Conservation (phyloP, 2,888 invertebrate species). For the Clitarchus hookeri region DNA sequence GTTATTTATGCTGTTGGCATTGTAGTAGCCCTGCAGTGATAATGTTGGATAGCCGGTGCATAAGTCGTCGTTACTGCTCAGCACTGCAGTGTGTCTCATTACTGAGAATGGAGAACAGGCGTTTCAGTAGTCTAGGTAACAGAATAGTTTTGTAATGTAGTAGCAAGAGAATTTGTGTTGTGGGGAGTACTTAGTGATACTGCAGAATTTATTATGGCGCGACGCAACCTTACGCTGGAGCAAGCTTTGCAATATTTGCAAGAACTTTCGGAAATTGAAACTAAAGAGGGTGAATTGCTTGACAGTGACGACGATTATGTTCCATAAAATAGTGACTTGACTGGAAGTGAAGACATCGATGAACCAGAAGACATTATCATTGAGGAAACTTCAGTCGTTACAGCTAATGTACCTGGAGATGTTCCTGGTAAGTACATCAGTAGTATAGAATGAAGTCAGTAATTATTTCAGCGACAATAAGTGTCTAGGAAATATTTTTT, state of each 20-base stretch:
- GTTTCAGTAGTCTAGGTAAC: background rate
- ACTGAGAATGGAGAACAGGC: background rate
- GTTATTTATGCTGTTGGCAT: background rate
- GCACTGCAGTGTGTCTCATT: background rate
- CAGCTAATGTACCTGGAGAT: background rate
- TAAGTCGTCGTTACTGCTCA: background rate
- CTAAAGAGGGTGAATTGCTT: background rate
- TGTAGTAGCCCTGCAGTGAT: background rate
- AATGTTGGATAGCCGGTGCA: background rate
- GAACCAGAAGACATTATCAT: too few relatives aligned
- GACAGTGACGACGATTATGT: background rate
- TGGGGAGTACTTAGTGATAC: background rate
- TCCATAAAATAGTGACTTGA: background rate
- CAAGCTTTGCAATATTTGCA: conserved; percentile 7
- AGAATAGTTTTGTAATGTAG: background rate
- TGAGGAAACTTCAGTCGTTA: background rate
- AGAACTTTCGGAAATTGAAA: background rate
- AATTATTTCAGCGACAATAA: background rate
- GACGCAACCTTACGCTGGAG: background rate
- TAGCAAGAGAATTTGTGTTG: background rate
- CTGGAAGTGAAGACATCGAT: background rate
- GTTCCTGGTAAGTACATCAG: background rate
- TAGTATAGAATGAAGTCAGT: background rate
- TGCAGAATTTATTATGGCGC: background rate
- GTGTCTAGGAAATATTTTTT: background rate